A percentile compares a stretch with the other conserved stretches of the same genome.
Conservation (phyloP, 23 tunicate species). For the Trididemnum nubilum region DNA sequence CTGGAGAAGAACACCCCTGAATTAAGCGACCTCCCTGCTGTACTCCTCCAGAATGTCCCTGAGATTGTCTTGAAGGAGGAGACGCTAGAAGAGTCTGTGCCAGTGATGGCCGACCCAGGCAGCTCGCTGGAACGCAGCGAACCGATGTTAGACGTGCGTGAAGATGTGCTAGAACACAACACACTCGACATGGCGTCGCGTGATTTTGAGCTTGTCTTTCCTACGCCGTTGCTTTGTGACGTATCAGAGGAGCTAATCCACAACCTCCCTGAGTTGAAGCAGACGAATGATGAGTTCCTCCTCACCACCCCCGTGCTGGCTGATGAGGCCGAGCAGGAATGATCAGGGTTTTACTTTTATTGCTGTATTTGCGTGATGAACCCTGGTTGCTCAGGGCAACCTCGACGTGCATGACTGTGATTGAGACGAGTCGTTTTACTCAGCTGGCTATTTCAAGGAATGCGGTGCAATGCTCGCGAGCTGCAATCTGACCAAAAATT, state of each 20-base stretch:
- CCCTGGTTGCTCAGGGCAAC: too few relatives aligned
- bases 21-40: conserved; percentile 13
- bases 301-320: conserved; percentile 24
- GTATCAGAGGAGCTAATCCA: conserved; percentile 1
- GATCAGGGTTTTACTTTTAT: too few relatives aligned
- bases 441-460: too few relatives aligned
- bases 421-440: too few relatives aligned
- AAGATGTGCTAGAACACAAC: conserved; percentile 5
- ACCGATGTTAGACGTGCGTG: conserved; percentile 19
- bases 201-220: conserved; percentile 32
- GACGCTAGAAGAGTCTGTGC: conserved; percentile 2
- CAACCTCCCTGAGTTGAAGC: conserved; percentile 18
- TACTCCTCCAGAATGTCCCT: conserved; percentile 12
- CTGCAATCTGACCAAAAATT: too few relatives aligned
- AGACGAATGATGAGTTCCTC: conserved; percentile 37
- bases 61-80: conserved; percentile 30
- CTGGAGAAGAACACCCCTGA: conserved; percentile 27
- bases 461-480: too few relatives aligned
- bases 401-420: too few relatives aligned
- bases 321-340: conserved; percentile 21
- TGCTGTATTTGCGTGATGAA: too few relatives aligned
- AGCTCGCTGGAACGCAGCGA: not conserved
- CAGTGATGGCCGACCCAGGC: conserved; percentile 18
- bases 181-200: conserved; percentile 21
- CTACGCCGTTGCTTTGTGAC: conserved; percentile 18